Evolutionary conservation across 2,113 vertebrate genomes (phyloP).

Genomic region (Lepus americanus): DNA sequence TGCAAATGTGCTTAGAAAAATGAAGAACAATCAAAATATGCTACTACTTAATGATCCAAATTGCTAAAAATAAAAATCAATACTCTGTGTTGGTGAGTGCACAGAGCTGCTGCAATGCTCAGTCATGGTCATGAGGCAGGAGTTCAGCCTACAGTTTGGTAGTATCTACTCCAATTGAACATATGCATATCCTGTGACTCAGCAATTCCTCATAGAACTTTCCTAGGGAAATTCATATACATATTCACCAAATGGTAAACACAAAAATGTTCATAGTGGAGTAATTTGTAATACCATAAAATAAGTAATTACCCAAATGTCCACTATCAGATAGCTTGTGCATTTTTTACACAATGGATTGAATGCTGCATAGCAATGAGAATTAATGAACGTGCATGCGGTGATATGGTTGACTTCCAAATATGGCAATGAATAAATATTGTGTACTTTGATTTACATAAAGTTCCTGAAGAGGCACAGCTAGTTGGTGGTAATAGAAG

Average conservation of each 20-base stretch:
- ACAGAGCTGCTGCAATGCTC: background rate
- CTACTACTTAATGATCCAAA: background rate
- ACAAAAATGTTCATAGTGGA: slow-evolving; percentile 1
- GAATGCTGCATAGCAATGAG: background rate
- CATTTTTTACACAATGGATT: slow-evolving; percentile 22
- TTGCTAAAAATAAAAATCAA: background rate
- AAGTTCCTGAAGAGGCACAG: background rate
- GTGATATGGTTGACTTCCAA: background rate
- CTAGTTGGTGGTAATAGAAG: background rate
- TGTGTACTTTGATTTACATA: background rate
- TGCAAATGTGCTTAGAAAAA: background rate
- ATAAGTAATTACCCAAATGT: slow-evolving; percentile 26
- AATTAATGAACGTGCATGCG: slow-evolving; percentile 18
- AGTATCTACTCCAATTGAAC: background rate
- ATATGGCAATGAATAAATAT: background rate
- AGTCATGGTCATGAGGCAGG: background rate
- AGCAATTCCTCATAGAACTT: background rate
- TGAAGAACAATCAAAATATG: background rate
- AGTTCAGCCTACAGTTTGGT: background rate
- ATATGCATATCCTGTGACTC: background rate
- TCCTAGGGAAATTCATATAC: background rate
- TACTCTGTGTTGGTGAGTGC: background rate
- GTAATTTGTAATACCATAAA: background rate
- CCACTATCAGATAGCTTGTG: background rate
- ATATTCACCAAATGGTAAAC: background rate